Base-by-base conservation (phyloP, 1,140 invertebrate genomes). In the Zophobas morio region DNA sequence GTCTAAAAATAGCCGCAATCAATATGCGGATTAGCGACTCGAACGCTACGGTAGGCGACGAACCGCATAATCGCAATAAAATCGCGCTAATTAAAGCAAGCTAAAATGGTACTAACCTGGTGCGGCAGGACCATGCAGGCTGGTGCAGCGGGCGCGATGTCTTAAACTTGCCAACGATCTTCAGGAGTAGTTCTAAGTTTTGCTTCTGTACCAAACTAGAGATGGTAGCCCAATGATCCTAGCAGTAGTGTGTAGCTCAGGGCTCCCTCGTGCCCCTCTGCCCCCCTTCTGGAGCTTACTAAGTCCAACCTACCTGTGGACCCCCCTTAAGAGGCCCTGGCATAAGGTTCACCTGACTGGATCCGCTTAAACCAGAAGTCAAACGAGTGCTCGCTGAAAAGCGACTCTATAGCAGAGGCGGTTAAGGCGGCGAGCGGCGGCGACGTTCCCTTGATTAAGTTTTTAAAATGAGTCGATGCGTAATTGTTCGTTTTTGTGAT, bases 171-270 rank as follows among this genome's bases (percentile, higher is more conserved):
- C n/a, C 20, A 51, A 74, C 54, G 37, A 53, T 36, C 40, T 60
- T 77, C 70, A 73, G 70, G 63, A 74, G 54, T 74, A 60, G 47
- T 75, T 75, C 71, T 74, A 66, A 66, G 71, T 81, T 78, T 78
- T 82, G 84, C 84, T 85, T 84, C 84, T 85, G 84, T 85, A 82
- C 80, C 79, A 82, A 83, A 82, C 81, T 83, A 81, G 80, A 78
- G 83, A 81, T 84, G 84, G 84, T 85, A 85, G 84, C 84, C 81
- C 82, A 84, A 84, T 83, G 84, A 82, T 82, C 80, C 81, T 78
- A 80, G 82, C 82, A 83, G 84, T 85, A 85, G 83, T 85, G 83
- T 79, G 79, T 81, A 83, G 83, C 80, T 80, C 78, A 74, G 79
- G 80, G 82, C 82, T 80, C 80, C 78, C 76, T 75, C 57, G 74